These are phyloP conservation scores for Halcyon chelicuti DNA, from an alignment of 2,797 vertebrate species.

Conservation along the genomic window DNA sequence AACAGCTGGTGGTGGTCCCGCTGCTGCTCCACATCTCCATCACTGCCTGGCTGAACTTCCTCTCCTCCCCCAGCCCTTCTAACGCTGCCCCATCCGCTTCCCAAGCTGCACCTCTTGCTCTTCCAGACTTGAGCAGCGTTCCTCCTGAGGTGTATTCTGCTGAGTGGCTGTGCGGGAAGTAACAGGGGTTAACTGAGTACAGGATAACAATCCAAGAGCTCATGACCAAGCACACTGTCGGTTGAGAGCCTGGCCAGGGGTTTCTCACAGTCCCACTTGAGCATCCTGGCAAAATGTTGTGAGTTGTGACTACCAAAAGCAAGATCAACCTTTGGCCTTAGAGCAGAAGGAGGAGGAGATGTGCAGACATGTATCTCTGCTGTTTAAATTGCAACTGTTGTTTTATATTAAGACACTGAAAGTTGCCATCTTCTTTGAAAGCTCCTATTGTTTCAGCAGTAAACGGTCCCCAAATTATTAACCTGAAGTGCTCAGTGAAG, in stretches of 20 bases:
- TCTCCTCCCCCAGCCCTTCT: not conserved
- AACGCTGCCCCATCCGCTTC: rapidly evolving
- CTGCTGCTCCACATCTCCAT: not conserved
- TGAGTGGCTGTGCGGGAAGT: rapidly evolving
- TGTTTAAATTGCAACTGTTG: not conserved
- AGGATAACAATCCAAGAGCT: not conserved
- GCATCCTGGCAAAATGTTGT: not conserved
- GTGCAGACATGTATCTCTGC: not conserved
- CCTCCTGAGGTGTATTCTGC: not conserved
- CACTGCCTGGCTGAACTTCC: not conserved
- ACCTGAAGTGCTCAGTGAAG: not conserved
- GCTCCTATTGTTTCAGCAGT: not conserved
- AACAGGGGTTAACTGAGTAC: not conserved
- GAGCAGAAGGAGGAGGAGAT: not conserved
- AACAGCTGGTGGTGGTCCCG: not conserved
- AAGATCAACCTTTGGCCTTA: not conserved
- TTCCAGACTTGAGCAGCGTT: not conserved
- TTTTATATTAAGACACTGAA: not conserved
- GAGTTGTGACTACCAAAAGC: not conserved
- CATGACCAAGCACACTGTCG: rapidly evolving
- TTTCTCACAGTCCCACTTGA: not conserved
- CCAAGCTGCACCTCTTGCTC: not conserved
- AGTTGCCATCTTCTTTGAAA: not conserved
- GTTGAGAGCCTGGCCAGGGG: not conserved
- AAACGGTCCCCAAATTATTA: not conserved